Percentiles rank a stretch among this genome's conserved stretches.
Evolutionary conservation across 1,140 invertebrate genomes (phyloP).

Genomic region (Oscheius sp.): DNA sequence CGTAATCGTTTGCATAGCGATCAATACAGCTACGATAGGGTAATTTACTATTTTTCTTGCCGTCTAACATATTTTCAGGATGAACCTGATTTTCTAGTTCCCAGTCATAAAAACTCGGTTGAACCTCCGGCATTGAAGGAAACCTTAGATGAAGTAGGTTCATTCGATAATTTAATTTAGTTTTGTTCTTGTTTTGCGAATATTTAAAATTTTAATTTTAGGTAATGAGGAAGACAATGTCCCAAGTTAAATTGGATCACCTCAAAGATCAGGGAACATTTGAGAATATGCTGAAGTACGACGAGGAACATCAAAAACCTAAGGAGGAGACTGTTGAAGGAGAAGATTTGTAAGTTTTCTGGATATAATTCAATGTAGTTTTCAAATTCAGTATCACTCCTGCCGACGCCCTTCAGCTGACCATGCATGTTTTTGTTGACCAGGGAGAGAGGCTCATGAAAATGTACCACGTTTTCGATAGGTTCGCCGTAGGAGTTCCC

Average conservation of each 20-base stretch:
- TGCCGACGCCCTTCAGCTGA: constrained; percentile 2
- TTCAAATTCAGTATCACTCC: not conserved
- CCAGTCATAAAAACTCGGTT: not conserved
- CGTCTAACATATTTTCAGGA: no score
- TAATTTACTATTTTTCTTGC: no score
- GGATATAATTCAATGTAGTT: not conserved
- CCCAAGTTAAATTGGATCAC: constrained; percentile 4
- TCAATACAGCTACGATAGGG: no score
- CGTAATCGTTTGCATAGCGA: no score
- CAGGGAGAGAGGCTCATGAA: constrained; percentile 1
- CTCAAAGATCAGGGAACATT: constrained; percentile 2
- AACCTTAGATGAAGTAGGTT: not conserved
- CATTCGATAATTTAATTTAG: no score
- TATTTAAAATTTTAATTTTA: not conserved
- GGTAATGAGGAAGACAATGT: not conserved
- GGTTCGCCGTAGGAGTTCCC: constrained; percentile 4
- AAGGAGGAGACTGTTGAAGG: not conserved
- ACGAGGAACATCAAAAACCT: not conserved
- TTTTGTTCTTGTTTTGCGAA: no score
- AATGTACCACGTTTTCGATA: constrained; percentile 10
- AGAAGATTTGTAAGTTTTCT: not conserved
- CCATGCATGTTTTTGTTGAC: constrained; percentile 6
- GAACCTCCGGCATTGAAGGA: not conserved
- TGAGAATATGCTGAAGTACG: not conserved
- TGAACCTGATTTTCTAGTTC: no score